Conservation (phyloP, 2,888 invertebrate species). For the Sesia apiformis region DNA sequence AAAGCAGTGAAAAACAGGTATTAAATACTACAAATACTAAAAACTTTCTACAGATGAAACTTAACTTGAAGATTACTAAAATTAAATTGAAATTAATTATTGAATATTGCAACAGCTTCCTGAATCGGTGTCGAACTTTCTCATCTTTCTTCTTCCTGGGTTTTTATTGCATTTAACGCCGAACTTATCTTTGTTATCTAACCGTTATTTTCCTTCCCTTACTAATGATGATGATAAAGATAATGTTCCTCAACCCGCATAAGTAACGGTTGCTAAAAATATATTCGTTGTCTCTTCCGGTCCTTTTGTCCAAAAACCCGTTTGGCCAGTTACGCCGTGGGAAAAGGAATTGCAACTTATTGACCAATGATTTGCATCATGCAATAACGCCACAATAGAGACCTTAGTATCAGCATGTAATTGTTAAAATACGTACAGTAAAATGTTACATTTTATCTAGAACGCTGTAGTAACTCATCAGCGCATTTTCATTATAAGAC, state of each 20-base stretch:
- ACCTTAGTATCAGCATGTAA: not conserved
- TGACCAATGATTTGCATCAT: constrained; percentile 18
- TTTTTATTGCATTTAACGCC: not conserved
- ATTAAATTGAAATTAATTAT: too few relatives aligned
- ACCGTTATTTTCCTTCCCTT: not conserved
- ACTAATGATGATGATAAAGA: not conserved
- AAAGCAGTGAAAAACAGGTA: too few relatives aligned
- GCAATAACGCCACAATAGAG: not conserved
- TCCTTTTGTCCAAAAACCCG: constrained; percentile 13
- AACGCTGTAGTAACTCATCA: too few relatives aligned
- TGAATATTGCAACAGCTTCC: too few relatives aligned
- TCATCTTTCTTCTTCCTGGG: not conserved
- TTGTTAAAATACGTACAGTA: not conserved
- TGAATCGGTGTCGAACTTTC: too few relatives aligned
- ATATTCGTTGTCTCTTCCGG: constrained; percentile 2
- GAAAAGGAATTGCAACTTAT: constrained; percentile 7
- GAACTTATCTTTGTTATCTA: not conserved
- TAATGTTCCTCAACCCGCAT: not conserved
- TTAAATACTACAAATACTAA: too few relatives aligned
- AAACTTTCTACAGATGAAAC: too few relatives aligned
- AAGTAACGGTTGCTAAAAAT: not conserved
- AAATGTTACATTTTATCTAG: not conserved
- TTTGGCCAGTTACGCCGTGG: constrained; percentile 13
- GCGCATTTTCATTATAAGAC: too few relatives aligned
- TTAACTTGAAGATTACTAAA: too few relatives aligned